Evolutionary conservation across 2,113 vertebrate genomes (phyloP).

Genomic region (Noturus placidus): DNA sequence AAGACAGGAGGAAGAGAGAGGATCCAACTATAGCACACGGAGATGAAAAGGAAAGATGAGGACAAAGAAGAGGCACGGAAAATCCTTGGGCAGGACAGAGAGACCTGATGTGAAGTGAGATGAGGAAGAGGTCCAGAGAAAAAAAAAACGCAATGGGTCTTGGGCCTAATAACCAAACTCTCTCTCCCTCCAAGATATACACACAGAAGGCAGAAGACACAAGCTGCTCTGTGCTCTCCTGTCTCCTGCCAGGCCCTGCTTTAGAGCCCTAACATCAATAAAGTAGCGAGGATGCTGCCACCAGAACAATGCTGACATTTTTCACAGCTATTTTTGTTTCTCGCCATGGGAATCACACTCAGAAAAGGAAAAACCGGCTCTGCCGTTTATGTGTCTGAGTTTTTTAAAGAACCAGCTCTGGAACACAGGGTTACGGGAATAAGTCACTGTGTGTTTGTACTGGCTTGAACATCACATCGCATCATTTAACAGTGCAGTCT

Average conservation of each 20-base stretch:
- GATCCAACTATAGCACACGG: slow-evolving; percentile 46
- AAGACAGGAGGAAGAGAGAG: slow-evolving; percentile 35
- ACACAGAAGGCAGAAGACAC: slow-evolving; percentile 29
- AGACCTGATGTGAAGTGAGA: slow-evolving; percentile 38
- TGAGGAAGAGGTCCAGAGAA: slow-evolving; percentile 41
- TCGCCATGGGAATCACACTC: slow-evolving; percentile 58
- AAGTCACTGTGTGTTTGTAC: slow-evolving; percentile 66
- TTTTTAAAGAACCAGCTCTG: slow-evolving; percentile 60
- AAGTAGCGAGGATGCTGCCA: slow-evolving; percentile 12
- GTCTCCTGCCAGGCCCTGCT: slow-evolving; percentile 8
- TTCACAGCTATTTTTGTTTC: slow-evolving; percentile 38
- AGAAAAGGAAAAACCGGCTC: slow-evolving; percentile 47
- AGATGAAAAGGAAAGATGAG: slow-evolving; percentile 51
- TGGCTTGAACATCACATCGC: slow-evolving; percentile 52
- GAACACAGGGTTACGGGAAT: slow-evolving; percentile 68
- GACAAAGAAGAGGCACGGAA: slow-evolving; percentile 34
- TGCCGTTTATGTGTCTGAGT: slow-evolving; percentile 33
- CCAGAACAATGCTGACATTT: slow-evolving; percentile 39
- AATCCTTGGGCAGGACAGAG: slow-evolving; percentile 37
- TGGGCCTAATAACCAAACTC: slow-evolving; percentile 23
- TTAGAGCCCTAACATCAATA: slow-evolving; percentile 28
- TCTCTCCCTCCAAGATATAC: slow-evolving; percentile 9
- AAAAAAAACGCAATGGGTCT: slow-evolving; percentile 57
- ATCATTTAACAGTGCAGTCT: slow-evolving; percentile 58
- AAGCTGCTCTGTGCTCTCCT: slow-evolving; percentile 31